These are phyloP conservation scores for Zapornia atra DNA, from an alignment of 2,113 vertebrate species.

Conservation along the genomic window DNA sequence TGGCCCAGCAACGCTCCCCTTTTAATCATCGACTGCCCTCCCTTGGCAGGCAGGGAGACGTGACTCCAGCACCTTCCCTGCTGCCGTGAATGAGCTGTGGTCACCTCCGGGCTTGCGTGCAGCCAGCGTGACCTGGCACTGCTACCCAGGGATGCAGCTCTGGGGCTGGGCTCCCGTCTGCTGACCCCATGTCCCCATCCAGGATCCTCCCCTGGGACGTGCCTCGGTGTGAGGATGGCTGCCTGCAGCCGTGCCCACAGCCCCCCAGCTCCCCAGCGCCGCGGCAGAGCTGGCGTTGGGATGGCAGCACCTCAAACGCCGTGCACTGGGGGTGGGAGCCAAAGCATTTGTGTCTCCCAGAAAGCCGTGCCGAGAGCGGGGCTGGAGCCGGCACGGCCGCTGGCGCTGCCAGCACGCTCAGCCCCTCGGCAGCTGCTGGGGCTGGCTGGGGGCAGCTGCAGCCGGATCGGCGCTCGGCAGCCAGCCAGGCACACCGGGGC, in stretches of 20 bases:
- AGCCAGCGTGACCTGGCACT: background rate
- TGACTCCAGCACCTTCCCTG: background rate
- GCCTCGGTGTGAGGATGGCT: background rate
- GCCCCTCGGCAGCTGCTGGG: background rate
- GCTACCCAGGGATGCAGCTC: background rate
- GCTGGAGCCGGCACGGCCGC: background rate
- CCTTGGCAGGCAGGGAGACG: background rate
- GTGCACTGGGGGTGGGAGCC: background rate
- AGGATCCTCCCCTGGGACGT: background rate
- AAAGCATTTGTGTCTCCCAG: background rate
- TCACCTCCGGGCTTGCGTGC: accelerated
- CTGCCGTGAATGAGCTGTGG: background rate
- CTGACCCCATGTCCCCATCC: background rate
- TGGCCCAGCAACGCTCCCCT: background rate
- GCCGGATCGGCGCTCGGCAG: background rate
- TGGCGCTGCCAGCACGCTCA: background rate
- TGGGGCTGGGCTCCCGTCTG: background rate
- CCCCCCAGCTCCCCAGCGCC: background rate
- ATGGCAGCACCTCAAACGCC: background rate
- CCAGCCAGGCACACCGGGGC: background rate
- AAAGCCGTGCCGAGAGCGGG: background rate
- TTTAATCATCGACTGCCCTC: constrained; percentile 15
- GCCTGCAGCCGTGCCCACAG: accelerated
- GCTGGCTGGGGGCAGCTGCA: background rate
- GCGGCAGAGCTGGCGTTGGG: background rate